Base-by-base conservation (phyloP, 1,140 invertebrate genomes). In the Drosophila bifasciata region DNA sequence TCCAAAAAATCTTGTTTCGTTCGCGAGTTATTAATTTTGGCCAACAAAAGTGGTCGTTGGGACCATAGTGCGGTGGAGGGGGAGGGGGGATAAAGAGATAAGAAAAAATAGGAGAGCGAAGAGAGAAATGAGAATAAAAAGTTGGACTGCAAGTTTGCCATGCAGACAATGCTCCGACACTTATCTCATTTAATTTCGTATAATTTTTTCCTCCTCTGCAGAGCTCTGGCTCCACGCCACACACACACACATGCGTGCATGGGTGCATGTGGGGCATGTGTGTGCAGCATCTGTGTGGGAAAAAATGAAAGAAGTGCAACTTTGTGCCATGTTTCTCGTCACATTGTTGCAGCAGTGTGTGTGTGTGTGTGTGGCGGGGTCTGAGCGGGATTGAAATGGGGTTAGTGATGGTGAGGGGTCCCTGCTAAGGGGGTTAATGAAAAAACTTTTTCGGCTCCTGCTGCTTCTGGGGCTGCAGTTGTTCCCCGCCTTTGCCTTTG, bases 161-260 rank as follows among this genome's bases (percentile, higher is more conserved):
- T 50, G 50, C 67, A 73, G 70, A 73, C 70, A 73, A 72, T 73
- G 68, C 67, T 53, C 67, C 70, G 51, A 69, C 57, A 62, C 78
- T 80, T 80, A 80, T 80, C 78, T 72, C 72, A 61, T 73, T 64
- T 74, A 69, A 68, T 63, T 81, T 72, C 62, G 62, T 67, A 60
- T 78, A 69, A 79, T 69, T 79, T 79, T 67, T 66, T 66, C 19
- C 48, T 66, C n/a, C 28, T 45, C 3, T 21, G 58, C 16, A n/a
- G n/a, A 44, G 43, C 39, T 9, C n/a, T 32, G 17, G 11, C 28
- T 3, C 8, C 8, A 28, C 8, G 28, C 28, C 28, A n/a, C 50
- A 41, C 40, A 46, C 50, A n/a, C 46, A 19, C 55, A 15, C 28
- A 60, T 52, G n/a, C 21, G 7, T 6, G 7, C 23, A 28, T 28